Base-by-base conservation (phyloP, 2,113 vertebrate genomes). In the Triplophysa siluroides region DNA sequence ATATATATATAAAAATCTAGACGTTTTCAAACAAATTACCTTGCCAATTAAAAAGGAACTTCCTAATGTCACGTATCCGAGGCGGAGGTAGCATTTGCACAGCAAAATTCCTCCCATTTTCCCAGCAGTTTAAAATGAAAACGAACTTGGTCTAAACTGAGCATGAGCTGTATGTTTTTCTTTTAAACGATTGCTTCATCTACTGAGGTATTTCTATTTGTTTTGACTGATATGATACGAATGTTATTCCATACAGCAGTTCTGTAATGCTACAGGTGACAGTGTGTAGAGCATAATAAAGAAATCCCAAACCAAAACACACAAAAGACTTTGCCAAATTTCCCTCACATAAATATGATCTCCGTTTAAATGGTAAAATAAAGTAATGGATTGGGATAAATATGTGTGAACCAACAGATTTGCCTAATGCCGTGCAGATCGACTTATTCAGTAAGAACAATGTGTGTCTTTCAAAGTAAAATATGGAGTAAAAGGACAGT, bases 241-340 rank as follows among this genome's bases (percentile, higher is more conserved):
- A 71, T 61, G 58, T 78, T 12, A 24, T 81, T 58, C 60, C 74
- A 82, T 85, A 86, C 85, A 86, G 85, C 81, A 85, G 82, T 82
- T 80, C 38, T 74, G 47, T 76, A 83, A 85, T 83, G 84, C 84
- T 85, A 83, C 84, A 81, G 61, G 72, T 81, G 67, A 85, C 84
- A 81, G 78, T 76, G 72, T 83, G 61, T 70, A 75, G 62, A 82
- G 77, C 52, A 11, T 50, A 50, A 61, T 67, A 73, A 69, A 80
- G 68, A 79, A 80, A 85, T 68, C 47, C 62, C 70, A 73, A 61
- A 45, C 60, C 43, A 38, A 47, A 19, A 66, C 2, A 41, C 62
- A 47, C 19, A 64, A 70, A 65, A 62, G 45, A 80, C 23, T 13
- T 41, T 62, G 21, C 50, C 66, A 45, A 78, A 63, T 62, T 61